A percentile compares a stretch with the other conserved stretches of the same genome.
Evolutionary conservation across 1,140 invertebrate species (phyloP).

Genomic region (Cataglyphis hispanica): DNA sequence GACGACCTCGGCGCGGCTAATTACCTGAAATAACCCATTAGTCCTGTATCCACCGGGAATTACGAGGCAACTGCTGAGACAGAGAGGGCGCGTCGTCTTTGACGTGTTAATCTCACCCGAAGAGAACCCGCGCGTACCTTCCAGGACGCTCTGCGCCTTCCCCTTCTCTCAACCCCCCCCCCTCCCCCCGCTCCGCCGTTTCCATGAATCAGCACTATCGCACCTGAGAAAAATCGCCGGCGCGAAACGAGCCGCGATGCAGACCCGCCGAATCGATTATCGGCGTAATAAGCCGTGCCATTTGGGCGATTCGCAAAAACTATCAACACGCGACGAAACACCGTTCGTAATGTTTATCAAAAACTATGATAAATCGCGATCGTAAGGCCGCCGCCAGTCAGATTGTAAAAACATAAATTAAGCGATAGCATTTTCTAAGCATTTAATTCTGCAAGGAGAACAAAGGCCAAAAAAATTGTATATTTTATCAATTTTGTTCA

Average conservation of each 20-base stretch:
- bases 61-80: conserved; percentile 69
- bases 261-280: conserved; percentile 62
- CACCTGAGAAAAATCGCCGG: conserved; percentile 79
- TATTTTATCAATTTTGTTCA: neutral
- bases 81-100: conserved; percentile 79
- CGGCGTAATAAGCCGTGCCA: conserved; percentile 51
- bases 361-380: conserved; percentile 6
- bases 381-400: neutral
- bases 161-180: neutral
- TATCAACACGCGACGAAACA: conserved; percentile 19
- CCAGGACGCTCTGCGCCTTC: conserved; percentile 42
- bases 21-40: conserved; percentile 85
- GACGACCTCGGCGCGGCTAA: conserved; percentile 76
- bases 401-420: neutral
- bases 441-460: neutral
- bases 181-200: conserved; percentile 68
- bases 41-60: conserved; percentile 80
- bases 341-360: neutral
- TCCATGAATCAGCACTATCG: conserved; percentile 84
- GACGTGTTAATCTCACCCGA: conserved; percentile 82
- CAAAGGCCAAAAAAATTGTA: neutral
- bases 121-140: conserved; percentile 42
- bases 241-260: conserved; percentile 39
- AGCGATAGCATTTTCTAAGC: neutral
- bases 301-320: conserved; percentile 46